Evolutionary conservation across 2,113 vertebrate species (phyloP).

Genomic region (Epinephelus moara): DNA sequence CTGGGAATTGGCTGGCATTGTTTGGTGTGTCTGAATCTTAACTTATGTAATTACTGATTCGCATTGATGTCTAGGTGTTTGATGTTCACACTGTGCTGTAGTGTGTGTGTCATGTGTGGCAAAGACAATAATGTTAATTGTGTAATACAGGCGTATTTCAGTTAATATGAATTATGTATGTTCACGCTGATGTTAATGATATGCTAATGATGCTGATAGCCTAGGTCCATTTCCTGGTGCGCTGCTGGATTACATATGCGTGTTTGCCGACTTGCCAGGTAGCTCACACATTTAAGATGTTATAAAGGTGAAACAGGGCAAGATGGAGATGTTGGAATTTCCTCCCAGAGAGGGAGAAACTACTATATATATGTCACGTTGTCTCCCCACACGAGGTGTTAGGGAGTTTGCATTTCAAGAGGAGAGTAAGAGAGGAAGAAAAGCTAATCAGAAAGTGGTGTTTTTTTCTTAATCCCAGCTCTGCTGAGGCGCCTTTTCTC

Average conservation of each 20-base stretch:
- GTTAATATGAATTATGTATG: slow-evolving; percentile 69
- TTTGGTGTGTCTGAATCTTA: slow-evolving; percentile 41
- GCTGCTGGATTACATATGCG: slow-evolving; percentile 41
- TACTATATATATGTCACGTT: slow-evolving; percentile 53
- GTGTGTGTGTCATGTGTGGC: slow-evolving; percentile 13
- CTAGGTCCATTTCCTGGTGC: slow-evolving; percentile 64
- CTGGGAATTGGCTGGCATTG: slow-evolving; percentile 8
- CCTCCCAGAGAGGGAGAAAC: slow-evolving; percentile 32
- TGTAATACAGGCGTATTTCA: slow-evolving; percentile 60
- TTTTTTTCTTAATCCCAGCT: slow-evolving; percentile 73
- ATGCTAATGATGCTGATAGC: slow-evolving; percentile 68
- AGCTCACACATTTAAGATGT: slow-evolving; percentile 8
- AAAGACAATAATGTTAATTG: slow-evolving; percentile 53
- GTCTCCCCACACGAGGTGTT: slow-evolving; percentile 49
- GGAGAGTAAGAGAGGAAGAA: slow-evolving; percentile 48
- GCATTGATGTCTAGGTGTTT: slow-evolving; percentile 34
- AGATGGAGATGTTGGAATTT: slow-evolving; percentile 26
- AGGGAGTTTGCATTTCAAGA: slow-evolving; percentile 72
- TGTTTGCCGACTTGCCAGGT: slow-evolving; percentile 23
- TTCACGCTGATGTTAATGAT: slow-evolving; percentile 59
- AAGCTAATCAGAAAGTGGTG: slow-evolving; percentile 69
- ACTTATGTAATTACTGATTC: slow-evolving; percentile 36
- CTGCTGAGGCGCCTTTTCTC: slow-evolving; percentile 76
- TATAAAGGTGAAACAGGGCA: slow-evolving; percentile 44
- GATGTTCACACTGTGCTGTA: slow-evolving; percentile 21